Conservation (phyloP, 2,888 invertebrate genomes). For the Stenichneumon culpator region DNA sequence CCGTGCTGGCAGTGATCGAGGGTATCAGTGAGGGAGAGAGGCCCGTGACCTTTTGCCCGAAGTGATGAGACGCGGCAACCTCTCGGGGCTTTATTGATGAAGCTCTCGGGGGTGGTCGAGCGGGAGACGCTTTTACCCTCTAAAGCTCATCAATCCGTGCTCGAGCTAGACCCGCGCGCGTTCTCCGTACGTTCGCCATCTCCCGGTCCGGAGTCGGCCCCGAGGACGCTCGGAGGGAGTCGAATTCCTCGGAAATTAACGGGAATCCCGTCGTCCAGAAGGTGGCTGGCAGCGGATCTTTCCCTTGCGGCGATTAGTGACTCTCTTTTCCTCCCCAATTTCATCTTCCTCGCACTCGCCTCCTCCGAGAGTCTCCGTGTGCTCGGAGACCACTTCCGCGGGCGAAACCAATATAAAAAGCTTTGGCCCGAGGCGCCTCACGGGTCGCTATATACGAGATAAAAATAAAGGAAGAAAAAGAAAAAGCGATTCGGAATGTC, state of each 20-base stretch:
- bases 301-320: conserved; percentile 64
- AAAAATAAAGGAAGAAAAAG: not conserved
- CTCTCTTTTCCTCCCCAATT: conserved; percentile 19
- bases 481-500: conserved; percentile 20
- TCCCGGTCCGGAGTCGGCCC: not conserved
- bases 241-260: conserved; percentile 64
- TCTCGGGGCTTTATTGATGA: conserved; percentile 64
- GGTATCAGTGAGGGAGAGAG: conserved; percentile 6
- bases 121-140: conserved; percentile 56
- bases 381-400: conserved; percentile 36
- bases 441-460: conserved; percentile 32
- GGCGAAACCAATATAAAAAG: conserved; percentile 59
- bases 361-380: not conserved
- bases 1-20: conserved; percentile 64
- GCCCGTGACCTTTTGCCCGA: conserved; percentile 56
- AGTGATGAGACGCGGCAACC: conserved; percentile 52
- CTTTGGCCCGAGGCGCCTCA: conserved; percentile 30
- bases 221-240: conserved; percentile 28
- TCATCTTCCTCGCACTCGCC: not conserved
- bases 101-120: conserved; percentile 44
- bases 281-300: conserved; percentile 30
- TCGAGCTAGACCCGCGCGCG: conserved; percentile 33
- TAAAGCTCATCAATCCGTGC: conserved; percentile 67
- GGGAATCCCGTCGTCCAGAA: conserved; percentile 49
- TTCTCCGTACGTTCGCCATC: conserved; percentile 33